Evolutionary conservation across 2,113 vertebrate species (phyloP).

Genomic region (Chionis minor): DNA sequence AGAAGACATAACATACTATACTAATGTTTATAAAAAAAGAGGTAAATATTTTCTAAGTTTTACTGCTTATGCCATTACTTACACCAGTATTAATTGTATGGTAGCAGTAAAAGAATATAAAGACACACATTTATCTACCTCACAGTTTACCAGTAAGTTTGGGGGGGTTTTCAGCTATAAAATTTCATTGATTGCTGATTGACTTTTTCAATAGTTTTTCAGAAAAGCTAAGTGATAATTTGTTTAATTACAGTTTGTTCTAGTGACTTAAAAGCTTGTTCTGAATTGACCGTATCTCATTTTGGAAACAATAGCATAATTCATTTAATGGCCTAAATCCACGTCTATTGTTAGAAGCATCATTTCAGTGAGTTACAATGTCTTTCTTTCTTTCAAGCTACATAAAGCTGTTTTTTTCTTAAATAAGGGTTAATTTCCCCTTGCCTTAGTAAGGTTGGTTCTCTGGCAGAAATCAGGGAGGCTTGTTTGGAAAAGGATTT

Average conservation of each 20-base stretch:
- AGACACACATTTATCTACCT: not conserved
- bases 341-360: not conserved
- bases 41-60: not conserved
- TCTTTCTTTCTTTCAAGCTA: not conserved
- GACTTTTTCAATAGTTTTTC: not conserved
- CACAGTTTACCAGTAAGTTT: not conserved
- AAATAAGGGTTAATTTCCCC: constrained; percentile 19
- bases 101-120: not conserved
- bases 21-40: not conserved
- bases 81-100: not conserved
- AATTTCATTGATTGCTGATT: not conserved
- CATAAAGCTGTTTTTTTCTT: not conserved
- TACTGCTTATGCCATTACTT: not conserved
- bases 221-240: not conserved
- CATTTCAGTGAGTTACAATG: not conserved
- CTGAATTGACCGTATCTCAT: not conserved
- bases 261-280: not conserved
- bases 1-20: not conserved
- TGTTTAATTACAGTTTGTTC: not conserved
- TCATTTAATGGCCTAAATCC: not conserved
- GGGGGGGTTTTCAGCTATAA: not conserved
- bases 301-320: not conserved
- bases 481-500: constrained; percentile 56
- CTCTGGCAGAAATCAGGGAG: constrained; percentile 35
- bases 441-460: not conserved